Base-by-base conservation (phyloP, 1,140 invertebrate species). In the Cepaea nemoralis region DNA sequence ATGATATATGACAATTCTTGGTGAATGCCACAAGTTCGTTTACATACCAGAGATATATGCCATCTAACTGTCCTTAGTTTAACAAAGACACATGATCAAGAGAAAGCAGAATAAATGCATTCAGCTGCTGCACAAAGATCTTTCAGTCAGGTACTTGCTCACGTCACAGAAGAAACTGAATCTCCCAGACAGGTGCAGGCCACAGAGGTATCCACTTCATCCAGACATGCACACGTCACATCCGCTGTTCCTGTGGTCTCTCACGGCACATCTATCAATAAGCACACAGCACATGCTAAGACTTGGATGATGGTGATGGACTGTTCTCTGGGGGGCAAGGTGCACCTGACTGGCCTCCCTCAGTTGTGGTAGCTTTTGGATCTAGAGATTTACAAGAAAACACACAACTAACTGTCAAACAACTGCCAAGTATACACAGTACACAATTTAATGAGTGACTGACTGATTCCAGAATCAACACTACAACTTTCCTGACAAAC, bases 231-330 rank as follows among this genome's bases (percentile, higher is more conserved):
- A 45, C 8, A 45, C 6, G 16, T 10, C 8, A 14, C 19, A 2
- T 2, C 19, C n/a, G 50, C 50, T 55, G 50, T 55, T 22, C 3
- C 50, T 55, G 5, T 24, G n/a, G 50, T 14, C 50, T 55, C 50
- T 19, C 50, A 55, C 22, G 22, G 50, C 3, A 55, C 6, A 55
- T 10, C n/a, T 55, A 24, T 55, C 50, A 27, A 16, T 31, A 63
- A 5, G 10, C n/a, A 63, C 2, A 63, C 1, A 63, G 59, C 16
- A 69, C 71, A 45, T 71, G 69, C 69, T 71, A 71, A 37, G 69
- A 71, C 37, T 71, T 71, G 22, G 69, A 45, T 2, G 37, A 10
- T 24, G 6, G 16, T 6, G 6, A 8, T 45, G 37, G 22, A 45
- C 24, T 39, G 19, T 71, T 71, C 1, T 40, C 19, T n/a, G n/a